phyloP scores from a whole-genome alignment of 2,797 vertebrate genomes.

The Zalophus californianus region DNA sequence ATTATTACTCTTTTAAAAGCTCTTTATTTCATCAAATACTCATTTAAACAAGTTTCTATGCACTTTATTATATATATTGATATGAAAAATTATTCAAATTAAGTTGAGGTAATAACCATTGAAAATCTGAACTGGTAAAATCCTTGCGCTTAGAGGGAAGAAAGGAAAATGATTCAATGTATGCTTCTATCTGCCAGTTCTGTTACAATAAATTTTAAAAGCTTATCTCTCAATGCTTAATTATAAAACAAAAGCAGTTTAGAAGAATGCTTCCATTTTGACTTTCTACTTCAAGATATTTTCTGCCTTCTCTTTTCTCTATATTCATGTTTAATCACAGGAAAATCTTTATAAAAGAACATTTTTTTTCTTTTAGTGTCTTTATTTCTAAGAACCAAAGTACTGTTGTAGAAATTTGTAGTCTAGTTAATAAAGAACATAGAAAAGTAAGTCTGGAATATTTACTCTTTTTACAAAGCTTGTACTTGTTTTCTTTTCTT shows the following conservation, averaged over 20 bases:
- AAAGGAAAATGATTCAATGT: neutral
- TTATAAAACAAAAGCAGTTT: neutral
- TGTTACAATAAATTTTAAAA: neutral
- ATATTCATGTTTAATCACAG: neutral
- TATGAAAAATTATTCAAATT: conserved; percentile 55
- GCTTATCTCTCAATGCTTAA: neutral
- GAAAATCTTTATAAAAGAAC: neutral
- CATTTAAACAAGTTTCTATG: neutral
- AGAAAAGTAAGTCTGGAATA: neutral
- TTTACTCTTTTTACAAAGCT: neutral
- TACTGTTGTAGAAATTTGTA: neutral
- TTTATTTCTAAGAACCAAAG: neutral
- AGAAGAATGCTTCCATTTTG: neutral
- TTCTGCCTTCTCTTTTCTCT: neutral
- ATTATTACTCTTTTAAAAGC: neutral
- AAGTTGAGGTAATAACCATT: conserved; percentile 24
- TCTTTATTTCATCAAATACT: conserved; percentile 30
- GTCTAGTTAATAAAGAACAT: neutral
- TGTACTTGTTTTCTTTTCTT: neutral
- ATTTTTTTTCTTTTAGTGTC: neutral
- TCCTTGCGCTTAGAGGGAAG: neutral
- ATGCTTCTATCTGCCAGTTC: neutral
- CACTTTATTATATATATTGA: neutral
- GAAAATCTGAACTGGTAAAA: neutral
- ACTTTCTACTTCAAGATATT: neutral